These are phyloP conservation scores for Phortica magna DNA, from an alignment of 2,888 invertebrate genomes.

Conservation along the genomic window DNA sequence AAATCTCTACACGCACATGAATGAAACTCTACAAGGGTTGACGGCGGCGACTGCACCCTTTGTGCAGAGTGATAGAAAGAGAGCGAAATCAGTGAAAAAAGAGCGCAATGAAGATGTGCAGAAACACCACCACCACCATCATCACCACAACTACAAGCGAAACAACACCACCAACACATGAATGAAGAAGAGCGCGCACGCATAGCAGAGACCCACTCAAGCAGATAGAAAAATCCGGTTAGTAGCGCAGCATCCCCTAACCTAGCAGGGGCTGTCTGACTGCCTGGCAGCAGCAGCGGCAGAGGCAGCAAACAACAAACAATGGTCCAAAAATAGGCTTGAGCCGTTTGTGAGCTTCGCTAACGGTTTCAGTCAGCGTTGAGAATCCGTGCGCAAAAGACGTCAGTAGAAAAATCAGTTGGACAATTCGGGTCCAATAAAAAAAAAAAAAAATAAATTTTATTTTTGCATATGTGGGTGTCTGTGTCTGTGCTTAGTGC, in stretches of 20 bases:
- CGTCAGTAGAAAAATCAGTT: slow-evolving; percentile 44
- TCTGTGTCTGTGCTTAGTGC: slow-evolving; percentile 17
- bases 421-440: not conserved
- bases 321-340: slow-evolving; percentile 43
- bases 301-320: slow-evolving; percentile 12
- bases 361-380: slow-evolving; percentile 63
- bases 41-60: slow-evolving; percentile 16
- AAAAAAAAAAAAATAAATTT: no score
- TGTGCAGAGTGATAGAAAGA: not conserved
- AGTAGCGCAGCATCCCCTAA: slow-evolving; percentile 61
- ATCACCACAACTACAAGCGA: not conserved
- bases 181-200: not conserved
- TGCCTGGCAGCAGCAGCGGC: not conserved
- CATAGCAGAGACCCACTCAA: slow-evolving; percentile 31
- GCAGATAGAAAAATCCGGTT: slow-evolving; percentile 51
- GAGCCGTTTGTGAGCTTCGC: slow-evolving; percentile 47
- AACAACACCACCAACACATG: slow-evolving; percentile 21
- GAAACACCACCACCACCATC: not conserved
- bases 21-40: slow-evolving; percentile 30
- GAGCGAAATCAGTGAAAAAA: slow-evolving; percentile 2
- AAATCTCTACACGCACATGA: slow-evolving; percentile 25
- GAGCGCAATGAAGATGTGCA: slow-evolving; percentile 12
- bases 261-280: not conserved
- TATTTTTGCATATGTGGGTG: slow-evolving; percentile 11
- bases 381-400: slow-evolving; percentile 60